phyloP scores from a whole-genome alignment of 1,140 invertebrate species.

The Drosophila pseudoananassae region DNA sequence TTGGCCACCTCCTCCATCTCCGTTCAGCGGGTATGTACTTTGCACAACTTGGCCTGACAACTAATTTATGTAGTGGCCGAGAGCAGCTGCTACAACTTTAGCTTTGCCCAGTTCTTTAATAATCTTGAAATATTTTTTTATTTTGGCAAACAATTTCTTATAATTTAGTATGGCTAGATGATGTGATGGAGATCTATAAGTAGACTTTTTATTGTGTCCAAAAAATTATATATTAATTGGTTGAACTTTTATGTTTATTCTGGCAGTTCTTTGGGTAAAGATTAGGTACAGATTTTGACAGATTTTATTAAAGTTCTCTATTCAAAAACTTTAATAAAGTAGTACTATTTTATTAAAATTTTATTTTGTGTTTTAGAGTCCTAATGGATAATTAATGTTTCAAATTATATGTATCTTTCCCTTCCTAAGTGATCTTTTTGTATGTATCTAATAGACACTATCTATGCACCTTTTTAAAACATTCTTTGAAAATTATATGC shows the following conservation, averaged over 20 bases:
- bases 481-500: too few relatives aligned
- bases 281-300: too few relatives aligned
- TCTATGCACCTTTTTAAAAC: too few relatives aligned
- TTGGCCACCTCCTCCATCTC: constrained; percentile 38
- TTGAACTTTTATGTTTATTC: constrained; percentile 13
- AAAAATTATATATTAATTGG: constrained; percentile 59
- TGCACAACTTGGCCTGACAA: constrained; percentile 67
- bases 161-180: constrained; percentile 56
- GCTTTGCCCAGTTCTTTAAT: constrained; percentile 59
- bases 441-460: too few relatives aligned
- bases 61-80: constrained; percentile 79
- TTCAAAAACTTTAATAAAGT: too few relatives aligned
- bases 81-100: constrained; percentile 65
- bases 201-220: neutral
- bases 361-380: neutral
- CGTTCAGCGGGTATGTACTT: constrained; percentile 16
- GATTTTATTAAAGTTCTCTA: too few relatives aligned
- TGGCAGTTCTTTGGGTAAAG: neutral
- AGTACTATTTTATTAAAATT: neutral
- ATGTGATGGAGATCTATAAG: constrained; percentile 14
- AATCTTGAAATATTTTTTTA: constrained; percentile 45
- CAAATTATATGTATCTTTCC: too few relatives aligned
- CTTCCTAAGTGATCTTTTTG: too few relatives aligned
- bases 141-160: constrained; percentile 68
- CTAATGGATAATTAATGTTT: too few relatives aligned